Evolutionary conservation across 2,113 vertebrate genomes (phyloP), one percentile per base, ranked within the genome.

Genomic region (Tilapia sparmanii): DNA sequence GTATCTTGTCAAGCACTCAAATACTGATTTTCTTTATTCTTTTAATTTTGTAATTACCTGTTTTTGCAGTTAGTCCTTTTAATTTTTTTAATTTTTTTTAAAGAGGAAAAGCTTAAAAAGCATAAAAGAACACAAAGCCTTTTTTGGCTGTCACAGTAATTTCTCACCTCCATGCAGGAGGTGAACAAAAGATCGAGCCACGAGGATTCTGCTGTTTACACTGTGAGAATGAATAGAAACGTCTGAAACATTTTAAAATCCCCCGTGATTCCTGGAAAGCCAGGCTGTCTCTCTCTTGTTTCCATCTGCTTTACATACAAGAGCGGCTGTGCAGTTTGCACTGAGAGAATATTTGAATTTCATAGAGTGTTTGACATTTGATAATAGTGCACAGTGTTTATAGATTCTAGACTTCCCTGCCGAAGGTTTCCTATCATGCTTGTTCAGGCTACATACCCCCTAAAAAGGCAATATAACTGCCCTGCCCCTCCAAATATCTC

Each of bases 291-390:
- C 83, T 47, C 80, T 87, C 85, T 90, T 85, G 81, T 92, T 92
- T 90, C 89, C 89, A 66, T 91, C 88, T 93, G 86, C 90, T 93
- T 88, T 93, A 92, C 93, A 95, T 92, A 93, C 57, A 91, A 88
- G 80, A 93, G 81, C 90, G 76, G 86, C 86, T 82, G 79, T 24
- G 29, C 18, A 10, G 84, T 94, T 93, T 93, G 83, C 91, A 87
- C 83, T 38, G 66, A 91, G 91, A 91, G 91, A 94, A 92, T 93
- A 94, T 95, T 96, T 94, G 90, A 95, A 94, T 95, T 95, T 93
- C 89, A 93, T 92, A 88, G 83, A 82, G 88, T 91, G 92, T 94
- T 93, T 95, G 94, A 94, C 93, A 93, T 93, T 94, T 94, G 91
- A 94, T 94, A 94, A 93, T 91, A 78, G 84, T 85, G 93, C 45